Evolutionary conservation across 2,888 invertebrate species (phyloP), one percentile per base, ranked within the genome.

Genomic region (Lasioglossum morio): DNA sequence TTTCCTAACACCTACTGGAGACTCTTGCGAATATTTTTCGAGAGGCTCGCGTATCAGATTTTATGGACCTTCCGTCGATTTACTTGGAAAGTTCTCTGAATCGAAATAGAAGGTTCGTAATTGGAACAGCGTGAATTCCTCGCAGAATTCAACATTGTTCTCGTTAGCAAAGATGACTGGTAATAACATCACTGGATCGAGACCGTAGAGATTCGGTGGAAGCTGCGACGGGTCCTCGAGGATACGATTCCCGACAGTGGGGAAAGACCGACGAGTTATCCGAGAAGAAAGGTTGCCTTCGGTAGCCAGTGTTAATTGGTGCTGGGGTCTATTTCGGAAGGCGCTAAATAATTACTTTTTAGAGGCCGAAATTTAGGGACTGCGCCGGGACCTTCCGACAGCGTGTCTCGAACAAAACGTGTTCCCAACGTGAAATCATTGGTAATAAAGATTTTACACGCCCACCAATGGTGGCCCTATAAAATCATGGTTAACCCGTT

Each of bases 261-360:
- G 19, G 16, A n/a, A 43, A 19, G 60, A 7, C 66, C 43, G n/a
- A 8, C 19, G 53, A 53, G 40, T 27, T 34, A 16, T 43, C 66
- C 66, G 70, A 40, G 34, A 16, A 23, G 34, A 48, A 37, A 43
- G 53, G 12, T 34, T 16, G 48, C n/a, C 60, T 60, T 72, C 66
- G 82, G 81, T 73, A 79, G 73, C 72, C 69, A 70, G 89, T 89
- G 92, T 85, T 89, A 92, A 92, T 84, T 88, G 83, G 79, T 53
- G 23, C 48, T 73, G 87, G 79, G 88, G 86, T 81, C 83, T 85
- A 81, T 79, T 82, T 86, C 82, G 77, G 69, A 69, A 92, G 89
- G 90, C 88, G 92, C 79, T 92, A 92, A 92, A 88, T 92, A 92
- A 91, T 91, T 76, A 90, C 90, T 86, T 84, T 87, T 92, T 91